Evolutionary conservation across 2,888 invertebrate genomes (phyloP).

Genomic region (Tachina grossa): DNA sequence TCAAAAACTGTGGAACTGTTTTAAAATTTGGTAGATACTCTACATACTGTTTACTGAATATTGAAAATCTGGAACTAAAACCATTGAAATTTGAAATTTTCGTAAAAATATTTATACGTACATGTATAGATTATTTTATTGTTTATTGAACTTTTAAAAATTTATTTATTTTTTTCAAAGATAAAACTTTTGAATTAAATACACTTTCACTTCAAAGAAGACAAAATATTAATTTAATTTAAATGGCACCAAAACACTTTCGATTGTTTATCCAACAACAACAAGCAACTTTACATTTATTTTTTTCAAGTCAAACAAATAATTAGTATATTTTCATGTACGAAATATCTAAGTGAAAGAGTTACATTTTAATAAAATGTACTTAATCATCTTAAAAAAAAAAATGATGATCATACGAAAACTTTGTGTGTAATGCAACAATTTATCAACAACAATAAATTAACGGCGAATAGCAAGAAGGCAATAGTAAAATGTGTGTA

Average conservation of each 20-base stretch:
- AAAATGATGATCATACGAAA: not conserved
- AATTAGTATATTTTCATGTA: conserved; percentile 12
- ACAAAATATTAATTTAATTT: conserved; percentile 28
- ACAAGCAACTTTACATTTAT: not conserved
- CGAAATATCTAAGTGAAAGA: not conserved
- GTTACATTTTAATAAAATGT: conserved; percentile 16
- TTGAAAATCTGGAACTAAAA: too few relatives aligned
- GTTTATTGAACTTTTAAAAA: conserved; percentile 7
- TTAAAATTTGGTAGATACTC: too few relatives aligned
- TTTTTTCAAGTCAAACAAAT: conserved; percentile 18
- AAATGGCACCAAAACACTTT: conserved; percentile 36
- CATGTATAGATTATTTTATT: not conserved
- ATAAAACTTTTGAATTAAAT: conserved; percentile 9
- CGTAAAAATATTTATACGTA: not conserved
- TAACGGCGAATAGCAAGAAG: not conserved
- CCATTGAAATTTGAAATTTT: not conserved
- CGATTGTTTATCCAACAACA: conserved; percentile 13
- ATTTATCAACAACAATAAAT: conserved; percentile 33
- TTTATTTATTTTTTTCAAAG: conserved; percentile 2
- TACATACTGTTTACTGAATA: too few relatives aligned
- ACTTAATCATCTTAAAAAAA: conserved; percentile 30
- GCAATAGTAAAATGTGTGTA: not conserved
- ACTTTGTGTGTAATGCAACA: conserved; percentile 22
- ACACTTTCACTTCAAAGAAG: conserved; percentile 27
- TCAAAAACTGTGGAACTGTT: too few relatives aligned